Evolutionary conservation across 1,140 invertebrate species (phyloP).

Genomic region (Monomorium pharaonis): DNA sequence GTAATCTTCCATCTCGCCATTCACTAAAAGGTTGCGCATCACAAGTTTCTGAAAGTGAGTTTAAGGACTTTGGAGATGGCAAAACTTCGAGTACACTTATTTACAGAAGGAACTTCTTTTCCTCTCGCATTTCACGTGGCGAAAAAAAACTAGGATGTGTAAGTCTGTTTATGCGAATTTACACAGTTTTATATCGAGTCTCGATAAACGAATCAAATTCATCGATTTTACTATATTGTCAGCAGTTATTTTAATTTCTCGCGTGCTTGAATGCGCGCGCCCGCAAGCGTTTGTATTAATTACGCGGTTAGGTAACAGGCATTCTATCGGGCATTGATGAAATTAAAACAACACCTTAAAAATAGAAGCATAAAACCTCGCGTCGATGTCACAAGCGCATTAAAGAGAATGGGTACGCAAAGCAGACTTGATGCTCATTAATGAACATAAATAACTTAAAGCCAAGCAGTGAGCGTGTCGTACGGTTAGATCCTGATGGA

Average conservation of each 20-base stretch:
- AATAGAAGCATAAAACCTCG: conserved; percentile 29
- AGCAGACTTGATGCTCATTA: conserved; percentile 33
- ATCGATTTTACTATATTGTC: neutral
- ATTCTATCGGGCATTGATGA: neutral
- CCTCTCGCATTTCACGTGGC: neutral
- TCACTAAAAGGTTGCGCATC: conserved; percentile 40
- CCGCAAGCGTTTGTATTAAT: conserved; percentile 12
- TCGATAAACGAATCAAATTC: neutral
- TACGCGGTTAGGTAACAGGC: neutral
- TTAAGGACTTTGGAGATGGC: conserved; percentile 38
- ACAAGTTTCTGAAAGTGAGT: conserved; percentile 47
- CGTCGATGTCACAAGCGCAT: conserved; percentile 6
- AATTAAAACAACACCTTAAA: conserved; percentile 51
- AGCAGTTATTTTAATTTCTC: neutral
- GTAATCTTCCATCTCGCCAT: conserved; percentile 45
- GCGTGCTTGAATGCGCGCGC: neutral
- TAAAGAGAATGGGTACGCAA: conserved; percentile 30
- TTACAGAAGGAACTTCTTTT: conserved; percentile 14
- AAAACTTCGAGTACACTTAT: conserved; percentile 41
- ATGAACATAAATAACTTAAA: conserved; percentile 62
- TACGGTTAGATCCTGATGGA: conserved; percentile 84
- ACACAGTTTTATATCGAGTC: neutral
- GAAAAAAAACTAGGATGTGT: neutral
- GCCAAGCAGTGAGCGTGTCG: conserved; percentile 77
- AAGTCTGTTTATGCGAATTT: neutral